Base-by-base conservation (phyloP, 2,888 invertebrate species). In the Trilocha varians region DNA sequence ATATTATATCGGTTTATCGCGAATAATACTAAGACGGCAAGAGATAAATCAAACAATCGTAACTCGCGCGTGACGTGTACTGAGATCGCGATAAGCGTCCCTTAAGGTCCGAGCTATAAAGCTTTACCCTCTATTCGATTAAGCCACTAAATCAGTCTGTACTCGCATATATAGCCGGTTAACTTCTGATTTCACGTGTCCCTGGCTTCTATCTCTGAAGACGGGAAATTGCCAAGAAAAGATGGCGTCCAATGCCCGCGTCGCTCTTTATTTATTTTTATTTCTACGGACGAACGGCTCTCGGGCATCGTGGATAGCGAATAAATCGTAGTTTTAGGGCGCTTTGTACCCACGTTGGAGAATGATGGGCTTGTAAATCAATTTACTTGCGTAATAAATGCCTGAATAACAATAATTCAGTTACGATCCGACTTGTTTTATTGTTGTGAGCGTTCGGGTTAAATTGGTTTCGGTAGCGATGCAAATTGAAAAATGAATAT, bases 131-230 rank as follows among this genome's bases (percentile, higher is more conserved):
- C 51, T 53, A 62, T 74, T 71, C 78, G 74, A 77, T 78, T 74
- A 75, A 72, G 62, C 62, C 62, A 66, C 70, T 77, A 77, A 78
- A 78, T 77, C 79, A 77, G 70, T 57, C 66, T 69, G 73, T 70
- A 62, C 66, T 74, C 62, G 62, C 63, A 65, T 70, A 74, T 70
- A 78, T 77, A 75, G 70, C 70, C 69, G 67, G 71, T 75, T 77
- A 70, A 73, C 70, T 71, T 69, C 66, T 75, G 75, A 80, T 78
- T 80, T 79, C 74, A 78, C 77, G 70, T 78, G 62, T 74, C 75
- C 70, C 64, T 68, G 68, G 62, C 57, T 66, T 62, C 68, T 70
- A 71, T 70, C 73, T 71, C 62, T 54, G 59, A 57, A 61, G 70
- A 65, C 72, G 76, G 77, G 77, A 78, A 77, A 79, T 78, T 75